phyloP scores from a whole-genome alignment of 2,888 invertebrate species.

The Hyppa rectilinea region DNA sequence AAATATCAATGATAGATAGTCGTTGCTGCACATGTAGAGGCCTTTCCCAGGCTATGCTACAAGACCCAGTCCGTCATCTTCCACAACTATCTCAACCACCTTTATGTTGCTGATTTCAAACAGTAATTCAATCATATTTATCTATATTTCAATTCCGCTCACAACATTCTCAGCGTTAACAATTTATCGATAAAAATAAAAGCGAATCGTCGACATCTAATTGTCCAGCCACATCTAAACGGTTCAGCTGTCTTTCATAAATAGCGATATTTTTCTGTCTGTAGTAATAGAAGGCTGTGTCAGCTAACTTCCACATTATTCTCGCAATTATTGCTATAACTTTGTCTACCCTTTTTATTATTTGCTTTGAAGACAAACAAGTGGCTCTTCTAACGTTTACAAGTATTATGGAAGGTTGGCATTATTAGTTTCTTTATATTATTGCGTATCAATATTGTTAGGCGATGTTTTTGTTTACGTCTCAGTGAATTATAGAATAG shows the following conservation, averaged over 20 bases:
- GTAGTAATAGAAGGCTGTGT: constrained; percentile 71
- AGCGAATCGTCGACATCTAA: constrained; percentile 62
- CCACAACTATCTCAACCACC: no score
- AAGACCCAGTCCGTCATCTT: no score
- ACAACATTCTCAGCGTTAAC: not conserved
- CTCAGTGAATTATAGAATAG: constrained; percentile 11
- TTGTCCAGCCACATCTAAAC: constrained; percentile 62
- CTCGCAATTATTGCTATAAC: constrained; percentile 76
- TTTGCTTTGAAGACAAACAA: constrained; percentile 71
- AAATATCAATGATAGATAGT: no score
- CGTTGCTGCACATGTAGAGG: no score
- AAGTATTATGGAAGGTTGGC: constrained; percentile 60
- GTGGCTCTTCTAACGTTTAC: constrained; percentile 62
- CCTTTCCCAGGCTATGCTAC: no score
- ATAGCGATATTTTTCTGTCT: constrained; percentile 79
- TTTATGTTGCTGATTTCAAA: no score
- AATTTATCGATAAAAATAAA: constrained; percentile 40
- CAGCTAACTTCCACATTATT: constrained; percentile 75
- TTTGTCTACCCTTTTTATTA: constrained; percentile 70
- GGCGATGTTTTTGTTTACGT: constrained; percentile 28
- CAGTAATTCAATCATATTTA: not conserved
- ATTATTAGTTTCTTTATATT: constrained; percentile 63
- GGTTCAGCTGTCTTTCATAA: constrained; percentile 81
- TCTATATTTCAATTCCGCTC: not conserved
- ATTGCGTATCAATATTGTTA: constrained; percentile 60